A percentile compares a stretch with the other conserved stretches of the same genome.
Evolutionary conservation across 2,888 invertebrate species (phyloP).

Genomic region (Clepsis dumicolana): DNA sequence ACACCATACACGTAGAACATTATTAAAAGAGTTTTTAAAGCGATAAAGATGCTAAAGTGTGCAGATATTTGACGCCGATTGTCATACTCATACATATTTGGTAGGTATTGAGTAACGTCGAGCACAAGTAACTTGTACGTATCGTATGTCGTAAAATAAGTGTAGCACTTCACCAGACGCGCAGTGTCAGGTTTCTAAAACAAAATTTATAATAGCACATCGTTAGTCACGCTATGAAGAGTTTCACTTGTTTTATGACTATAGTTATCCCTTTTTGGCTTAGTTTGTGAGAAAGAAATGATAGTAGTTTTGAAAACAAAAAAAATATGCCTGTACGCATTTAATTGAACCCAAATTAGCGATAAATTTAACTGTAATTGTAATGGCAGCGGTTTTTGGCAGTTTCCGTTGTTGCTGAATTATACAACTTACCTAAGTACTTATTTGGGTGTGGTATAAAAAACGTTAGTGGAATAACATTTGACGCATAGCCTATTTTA

Average conservation of each 20-base stretch:
- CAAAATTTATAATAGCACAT: not conserved
- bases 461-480: not conserved
- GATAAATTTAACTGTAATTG: slow-evolving; percentile 49
- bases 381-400: slow-evolving; percentile 48
- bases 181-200: not conserved
- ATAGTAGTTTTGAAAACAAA: not conserved
- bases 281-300: not conserved
- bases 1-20: too few relatives aligned
- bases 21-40: too few relatives aligned
- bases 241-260: not conserved
- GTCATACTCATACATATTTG: not conserved
- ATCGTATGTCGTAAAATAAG: not conserved
- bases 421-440: slow-evolving; percentile 57
- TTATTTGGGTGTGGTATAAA: slow-evolving; percentile 48
- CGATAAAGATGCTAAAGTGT: not conserved
- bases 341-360: slow-evolving; percentile 49
- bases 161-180: not conserved
- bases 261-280: not conserved
- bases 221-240: slow-evolving; percentile 4
- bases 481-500: not conserved
- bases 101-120: not conserved
- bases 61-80: not conserved
- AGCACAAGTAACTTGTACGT: not conserved
- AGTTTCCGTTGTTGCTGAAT: slow-evolving; percentile 37
- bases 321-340: too few relatives aligned